Conservation (phyloP, 2,113 vertebrate genomes). For the Entosphenus tridentatus region DNA sequence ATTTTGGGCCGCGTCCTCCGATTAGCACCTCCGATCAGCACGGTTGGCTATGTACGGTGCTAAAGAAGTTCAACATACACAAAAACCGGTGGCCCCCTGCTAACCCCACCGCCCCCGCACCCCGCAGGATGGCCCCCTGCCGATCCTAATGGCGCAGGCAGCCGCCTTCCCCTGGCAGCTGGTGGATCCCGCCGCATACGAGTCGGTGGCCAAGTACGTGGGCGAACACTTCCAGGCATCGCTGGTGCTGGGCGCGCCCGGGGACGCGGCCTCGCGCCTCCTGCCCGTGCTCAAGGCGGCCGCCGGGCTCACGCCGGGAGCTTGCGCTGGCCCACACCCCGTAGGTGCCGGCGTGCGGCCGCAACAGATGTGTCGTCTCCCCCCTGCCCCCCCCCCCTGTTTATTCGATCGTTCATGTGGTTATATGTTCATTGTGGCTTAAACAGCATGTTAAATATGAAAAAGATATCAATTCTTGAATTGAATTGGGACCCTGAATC, state of each 20-base stretch:
- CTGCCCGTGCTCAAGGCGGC: constrained; percentile 51
- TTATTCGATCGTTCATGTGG: too few species aligned
- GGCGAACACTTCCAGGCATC: constrained; percentile 60
- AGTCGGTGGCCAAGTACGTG: constrained; percentile 53
- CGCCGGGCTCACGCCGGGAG: constrained; percentile 32
- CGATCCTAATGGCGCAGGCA: constrained; percentile 59
- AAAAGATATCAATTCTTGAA: too few species aligned
- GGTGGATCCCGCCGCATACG: constrained; percentile 50
- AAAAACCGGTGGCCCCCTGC: too few species aligned
- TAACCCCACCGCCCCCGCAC: too few species aligned
- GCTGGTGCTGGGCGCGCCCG: constrained; percentile 31
- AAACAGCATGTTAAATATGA: too few species aligned
- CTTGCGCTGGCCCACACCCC: too few species aligned
- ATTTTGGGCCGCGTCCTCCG: background rate
- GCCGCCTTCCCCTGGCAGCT: constrained; percentile 68
- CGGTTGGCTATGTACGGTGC: background rate
- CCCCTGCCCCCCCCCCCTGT: too few species aligned
- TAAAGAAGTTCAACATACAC: background rate
- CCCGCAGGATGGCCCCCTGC: constrained; percentile 47
- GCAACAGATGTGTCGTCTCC: too few species aligned
- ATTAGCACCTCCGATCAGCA: background rate
- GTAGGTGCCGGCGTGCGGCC: too few species aligned
- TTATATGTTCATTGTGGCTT: too few species aligned
- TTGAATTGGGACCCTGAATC: too few species aligned
- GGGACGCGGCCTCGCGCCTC: constrained; percentile 33